Evolutionary conservation across 2,888 invertebrate genomes (phyloP).

Genomic region (Aspidiotus rigidus): DNA sequence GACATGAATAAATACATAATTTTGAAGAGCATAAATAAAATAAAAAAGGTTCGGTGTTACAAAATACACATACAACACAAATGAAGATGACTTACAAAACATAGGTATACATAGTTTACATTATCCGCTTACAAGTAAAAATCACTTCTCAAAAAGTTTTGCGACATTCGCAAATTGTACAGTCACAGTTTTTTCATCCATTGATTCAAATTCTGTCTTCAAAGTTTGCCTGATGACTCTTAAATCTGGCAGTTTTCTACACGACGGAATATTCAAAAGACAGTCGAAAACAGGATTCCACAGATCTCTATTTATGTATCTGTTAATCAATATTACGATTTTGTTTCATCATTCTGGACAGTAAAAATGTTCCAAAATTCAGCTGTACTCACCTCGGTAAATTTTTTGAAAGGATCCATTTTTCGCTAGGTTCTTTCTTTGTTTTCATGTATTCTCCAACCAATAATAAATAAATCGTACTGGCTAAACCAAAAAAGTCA

Average conservation of each 20-base stretch:
- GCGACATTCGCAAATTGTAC: background rate
- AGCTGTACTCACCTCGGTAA: conserved; percentile 53
- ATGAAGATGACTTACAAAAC: too few relatives aligned
- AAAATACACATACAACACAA: too few relatives aligned
- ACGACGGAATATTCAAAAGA: conserved; percentile 71
- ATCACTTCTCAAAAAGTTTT: background rate
- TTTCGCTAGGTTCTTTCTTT: conserved; percentile 52
- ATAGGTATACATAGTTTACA: too few relatives aligned
- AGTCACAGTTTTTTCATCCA: background rate
- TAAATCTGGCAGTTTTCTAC: conserved; percentile 64
- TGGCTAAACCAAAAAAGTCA: conserved; percentile 81
- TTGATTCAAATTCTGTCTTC: background rate
- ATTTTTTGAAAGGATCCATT: conserved; percentile 58
- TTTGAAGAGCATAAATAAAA: too few relatives aligned
- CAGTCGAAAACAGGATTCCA: conserved; percentile 75
- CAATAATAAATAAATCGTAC: conserved; percentile 74
- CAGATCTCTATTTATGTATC: conserved; percentile 59
- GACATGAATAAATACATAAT: too few relatives aligned
- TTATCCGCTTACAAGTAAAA: background rate
- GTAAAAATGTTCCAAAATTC: too few relatives aligned
- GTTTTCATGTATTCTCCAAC: conserved; percentile 86
- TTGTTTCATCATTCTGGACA: background rate
- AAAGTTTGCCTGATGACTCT: conserved; percentile 45
- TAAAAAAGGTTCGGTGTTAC: too few relatives aligned
- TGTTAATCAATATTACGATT: conserved; percentile 41